Evolutionary conservation across 1,140 invertebrate species (phyloP).

Genomic region (Zaprionus kolodkinae): DNA sequence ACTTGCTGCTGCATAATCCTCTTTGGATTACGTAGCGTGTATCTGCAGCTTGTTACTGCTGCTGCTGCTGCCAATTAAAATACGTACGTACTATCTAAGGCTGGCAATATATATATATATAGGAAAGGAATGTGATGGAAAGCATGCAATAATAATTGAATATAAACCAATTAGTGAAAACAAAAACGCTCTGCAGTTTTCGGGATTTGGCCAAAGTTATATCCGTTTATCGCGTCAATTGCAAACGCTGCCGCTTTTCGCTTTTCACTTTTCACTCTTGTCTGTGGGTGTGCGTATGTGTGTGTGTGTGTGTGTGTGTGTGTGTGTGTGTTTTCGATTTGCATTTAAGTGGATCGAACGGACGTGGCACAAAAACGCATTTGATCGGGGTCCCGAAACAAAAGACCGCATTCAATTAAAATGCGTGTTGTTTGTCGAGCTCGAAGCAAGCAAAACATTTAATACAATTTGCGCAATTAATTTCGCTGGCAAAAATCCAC

Average conservation of each 20-base stretch:
- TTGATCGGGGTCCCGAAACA: conserved; percentile 54
- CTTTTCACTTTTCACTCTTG: conserved; percentile 11
- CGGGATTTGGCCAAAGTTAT: conserved; percentile 39
- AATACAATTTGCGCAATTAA: conserved; percentile 81
- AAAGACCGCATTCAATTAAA: conserved; percentile 78
- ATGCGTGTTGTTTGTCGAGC: conserved; percentile 63
- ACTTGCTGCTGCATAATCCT: conserved; percentile 14
- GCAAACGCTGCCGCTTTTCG: conserved; percentile 32
- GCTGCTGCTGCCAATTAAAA: conserved; percentile 8
- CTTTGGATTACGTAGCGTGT: conserved; percentile 15
- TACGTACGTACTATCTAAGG: neutral
- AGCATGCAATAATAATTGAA: conserved; percentile 44
- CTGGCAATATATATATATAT: neutral
- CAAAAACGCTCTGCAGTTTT: conserved; percentile 16
- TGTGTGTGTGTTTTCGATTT: conserved; percentile 32
- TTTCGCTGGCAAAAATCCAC: conserved; percentile 44
- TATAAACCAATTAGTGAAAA: conserved; percentile 66
- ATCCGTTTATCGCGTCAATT: conserved; percentile 61
- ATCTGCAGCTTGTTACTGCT: neutral
- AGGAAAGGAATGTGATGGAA: conserved; percentile 49
- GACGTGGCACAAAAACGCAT: conserved; percentile 41
- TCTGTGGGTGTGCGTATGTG: conserved; percentile 22
- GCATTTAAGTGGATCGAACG: conserved; percentile 48
- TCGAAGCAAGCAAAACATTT: conserved; percentile 62
- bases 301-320: conserved; percentile 27